Evolutionary conservation across 2,113 vertebrate genomes (phyloP), one percentile per base, ranked within the genome.

Genomic region (Trematocara marginatum): DNA sequence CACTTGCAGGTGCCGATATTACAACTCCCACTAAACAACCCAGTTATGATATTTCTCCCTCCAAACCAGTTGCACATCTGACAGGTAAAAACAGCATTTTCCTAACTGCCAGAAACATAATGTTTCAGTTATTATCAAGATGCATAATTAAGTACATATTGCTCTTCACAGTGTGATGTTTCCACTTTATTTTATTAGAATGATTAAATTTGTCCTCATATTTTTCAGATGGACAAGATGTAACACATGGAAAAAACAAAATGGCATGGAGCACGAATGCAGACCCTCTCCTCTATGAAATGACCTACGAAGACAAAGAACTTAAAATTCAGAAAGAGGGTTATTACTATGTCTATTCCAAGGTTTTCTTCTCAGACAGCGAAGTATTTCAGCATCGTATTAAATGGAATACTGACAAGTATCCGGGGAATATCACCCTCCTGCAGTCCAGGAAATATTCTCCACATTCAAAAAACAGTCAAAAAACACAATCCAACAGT

Each of bases 341-440:
- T 4, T 96, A 88, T 85, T 98, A 98, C 71, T 96, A 95, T 9
- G 53, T 98, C 82, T 98, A 98, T 66, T 97, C 97, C 26, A 97
- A 97, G 83, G 87, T 98, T 78, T 94, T 84, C 83, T 93, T 97
- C 82, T 53, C 10, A 8, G 83, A 16, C 2, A 3, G 12, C 2
- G 1, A 3, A 31, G 29, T 31, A 1, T 90, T 96, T 82, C 49
- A 38, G 6, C 97, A 98, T 2, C 26, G 40, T 1, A 82, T 98
- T 20, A 40, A 31, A 31, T 31, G 29, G 29, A 31, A 47, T 11
- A 96, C 95, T 0, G 18, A 92, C 3, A 93, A 20, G 10, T 96
- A 96, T 8, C 16, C 82, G 1, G 85, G 18, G 3, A 4, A 85
- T 4, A 89, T 96, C 10, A 29, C 81, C 4, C 94, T 98, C 5